A percentile compares a stretch with the other conserved stretches of the same genome.
phyloP scores from a whole-genome alignment of 2,797 vertebrate genomes.

The Phoxinus dragarum region DNA sequence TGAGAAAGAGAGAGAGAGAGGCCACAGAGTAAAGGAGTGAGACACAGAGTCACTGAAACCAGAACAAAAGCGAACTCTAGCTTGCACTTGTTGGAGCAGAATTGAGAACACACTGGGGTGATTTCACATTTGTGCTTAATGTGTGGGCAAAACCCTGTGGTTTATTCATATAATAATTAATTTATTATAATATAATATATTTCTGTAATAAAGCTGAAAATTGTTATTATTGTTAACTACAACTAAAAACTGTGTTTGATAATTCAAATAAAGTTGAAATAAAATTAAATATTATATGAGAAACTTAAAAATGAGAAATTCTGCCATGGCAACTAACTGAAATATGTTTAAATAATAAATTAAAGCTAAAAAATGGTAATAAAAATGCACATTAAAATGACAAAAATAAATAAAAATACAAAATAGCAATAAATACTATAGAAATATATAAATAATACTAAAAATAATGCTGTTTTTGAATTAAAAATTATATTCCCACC shows the following conservation, averaged over 20 bases:
- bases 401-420: not conserved
- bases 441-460: not conserved
- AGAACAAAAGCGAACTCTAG: constrained; percentile 1
- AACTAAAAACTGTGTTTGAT: not conserved
- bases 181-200: not conserved
- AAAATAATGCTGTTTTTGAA: not conserved
- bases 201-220: not conserved
- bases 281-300: not conserved
- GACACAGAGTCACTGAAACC: not conserved
- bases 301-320: not conserved
- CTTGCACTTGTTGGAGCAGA: not conserved
- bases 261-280: not conserved
- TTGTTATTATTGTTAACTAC: not conserved
- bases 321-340: not conserved
- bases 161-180: not conserved
- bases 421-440: not conserved
- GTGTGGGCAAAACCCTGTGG: not conserved
- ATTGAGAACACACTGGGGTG: not conserved
- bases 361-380: not conserved
- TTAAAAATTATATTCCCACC: not conserved
- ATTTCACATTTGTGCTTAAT: not conserved
- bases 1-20: constrained; percentile 49
- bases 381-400: not conserved
- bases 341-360: not conserved
- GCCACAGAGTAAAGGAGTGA: constrained; percentile 35